Evolutionary conservation across 2,113 vertebrate genomes (phyloP).

Genomic region (Ranitomeya imitator): DNA sequence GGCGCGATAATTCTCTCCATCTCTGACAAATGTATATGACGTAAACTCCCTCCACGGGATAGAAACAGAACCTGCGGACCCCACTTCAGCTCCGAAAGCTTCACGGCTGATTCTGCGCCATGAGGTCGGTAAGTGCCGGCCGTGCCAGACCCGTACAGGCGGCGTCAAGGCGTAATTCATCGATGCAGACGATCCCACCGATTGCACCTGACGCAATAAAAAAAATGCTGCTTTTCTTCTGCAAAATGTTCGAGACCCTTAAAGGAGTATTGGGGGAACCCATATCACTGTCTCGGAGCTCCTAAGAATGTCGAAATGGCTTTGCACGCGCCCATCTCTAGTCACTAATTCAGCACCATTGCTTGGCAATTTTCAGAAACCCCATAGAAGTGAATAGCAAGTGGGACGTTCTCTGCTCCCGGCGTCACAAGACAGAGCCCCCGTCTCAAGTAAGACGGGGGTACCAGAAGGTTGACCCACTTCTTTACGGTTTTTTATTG

Average conservation of each 20-base stretch:
- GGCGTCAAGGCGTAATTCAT: conserved; percentile 14
- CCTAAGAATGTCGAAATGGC: no score
- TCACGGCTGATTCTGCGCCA: not conserved
- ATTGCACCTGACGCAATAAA: conserved; percentile 14
- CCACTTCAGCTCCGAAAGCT: conserved; percentile 36
- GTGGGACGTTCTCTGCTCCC: no score
- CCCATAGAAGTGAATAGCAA: no score
- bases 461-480: no score
- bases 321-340: no score
- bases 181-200: conserved; percentile 25
- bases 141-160: not conserved
- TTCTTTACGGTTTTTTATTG: no score
- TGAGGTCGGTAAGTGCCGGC: not conserved
- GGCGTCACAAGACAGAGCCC: no score
- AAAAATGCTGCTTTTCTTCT: not conserved
- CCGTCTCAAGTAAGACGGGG: no score
- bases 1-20: conserved; percentile 28
- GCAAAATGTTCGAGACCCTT: not conserved
- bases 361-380: no score
- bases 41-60: not conserved
- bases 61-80: not conserved
- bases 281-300: no score
- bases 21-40: conserved; percentile 13
- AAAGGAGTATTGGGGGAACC: not conserved
- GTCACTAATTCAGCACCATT: no score